Conservation (phyloP, 2,113 vertebrate genomes). For the Dolichotis patagonum region DNA sequence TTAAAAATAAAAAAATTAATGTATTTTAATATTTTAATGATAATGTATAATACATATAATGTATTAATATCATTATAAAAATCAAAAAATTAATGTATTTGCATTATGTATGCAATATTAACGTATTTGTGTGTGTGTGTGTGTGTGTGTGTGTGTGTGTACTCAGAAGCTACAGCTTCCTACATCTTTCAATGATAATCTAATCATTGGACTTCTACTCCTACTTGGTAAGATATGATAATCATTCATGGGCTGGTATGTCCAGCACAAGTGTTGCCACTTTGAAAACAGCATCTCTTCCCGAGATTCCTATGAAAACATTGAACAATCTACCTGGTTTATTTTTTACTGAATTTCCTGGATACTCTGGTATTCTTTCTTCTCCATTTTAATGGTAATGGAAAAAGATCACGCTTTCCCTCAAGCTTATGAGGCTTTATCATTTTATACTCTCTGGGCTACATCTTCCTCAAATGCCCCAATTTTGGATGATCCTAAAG, state of each 20-base stretch:
- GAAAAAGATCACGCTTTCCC: not conserved
- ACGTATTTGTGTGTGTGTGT: not conserved
- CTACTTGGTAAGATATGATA: not conserved
- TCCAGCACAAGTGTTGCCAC: not conserved
- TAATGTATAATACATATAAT: no score
- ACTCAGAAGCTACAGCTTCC: not conserved
- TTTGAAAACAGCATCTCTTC: not conserved
- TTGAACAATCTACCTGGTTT: not conserved
- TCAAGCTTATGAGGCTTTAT: accelerated
- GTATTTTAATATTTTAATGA: no score
- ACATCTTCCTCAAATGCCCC: not conserved
- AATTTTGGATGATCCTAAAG: not conserved
- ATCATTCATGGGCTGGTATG: not conserved
- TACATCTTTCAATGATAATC: not conserved
- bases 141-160: not conserved
- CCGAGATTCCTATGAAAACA: not conserved
- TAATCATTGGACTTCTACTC: not conserved
- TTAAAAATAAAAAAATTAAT: no score
- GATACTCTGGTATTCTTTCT: not conserved
- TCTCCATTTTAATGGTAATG: not conserved
- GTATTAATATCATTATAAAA: no score
- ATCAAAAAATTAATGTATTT: no score
- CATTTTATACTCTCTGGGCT: not conserved
- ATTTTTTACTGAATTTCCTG: not conserved
- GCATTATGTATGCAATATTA: no score